phyloP scores from a whole-genome alignment of 2,113 vertebrate species.

The Zosterops japonicus region DNA sequence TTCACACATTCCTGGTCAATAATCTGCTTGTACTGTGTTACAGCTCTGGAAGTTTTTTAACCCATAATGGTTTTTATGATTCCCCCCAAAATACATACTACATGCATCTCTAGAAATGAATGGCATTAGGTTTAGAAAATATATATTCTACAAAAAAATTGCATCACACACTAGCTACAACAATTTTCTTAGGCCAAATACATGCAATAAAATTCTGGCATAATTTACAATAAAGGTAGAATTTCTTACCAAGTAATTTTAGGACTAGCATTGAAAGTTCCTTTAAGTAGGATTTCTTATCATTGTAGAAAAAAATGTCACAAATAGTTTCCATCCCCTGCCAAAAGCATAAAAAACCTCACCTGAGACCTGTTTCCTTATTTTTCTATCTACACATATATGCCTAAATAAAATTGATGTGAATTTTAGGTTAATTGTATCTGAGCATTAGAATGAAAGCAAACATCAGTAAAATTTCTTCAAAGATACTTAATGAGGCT shows the following conservation, averaged over 20 bases:
- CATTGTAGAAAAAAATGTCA: not conserved
- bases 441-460: not conserved
- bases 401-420: not conserved
- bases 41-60: not conserved
- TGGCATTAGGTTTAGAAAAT: not conserved
- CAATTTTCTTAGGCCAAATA: not conserved
- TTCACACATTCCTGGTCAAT: not conserved
- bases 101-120: not conserved
- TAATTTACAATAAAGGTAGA: not conserved
- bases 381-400: not conserved
- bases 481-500: not conserved
- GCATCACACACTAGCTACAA: not conserved
- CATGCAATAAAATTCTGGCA: not conserved
- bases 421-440: not conserved
- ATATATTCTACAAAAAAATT: not conserved
- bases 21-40: not conserved
- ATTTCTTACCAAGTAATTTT: not conserved
- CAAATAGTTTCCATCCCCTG: fast-evolving
- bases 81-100: not conserved
- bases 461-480: not conserved
- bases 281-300: not conserved
- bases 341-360: fast-evolving
- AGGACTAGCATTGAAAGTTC: fast-evolving
- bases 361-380: not conserved
- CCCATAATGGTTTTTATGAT: fast-evolving